A percentile compares a stretch with the other conserved stretches of the same genome.
phyloP scores from a whole-genome alignment of 1,140 invertebrate genomes.

The Aphelenchoides avenae region DNA sequence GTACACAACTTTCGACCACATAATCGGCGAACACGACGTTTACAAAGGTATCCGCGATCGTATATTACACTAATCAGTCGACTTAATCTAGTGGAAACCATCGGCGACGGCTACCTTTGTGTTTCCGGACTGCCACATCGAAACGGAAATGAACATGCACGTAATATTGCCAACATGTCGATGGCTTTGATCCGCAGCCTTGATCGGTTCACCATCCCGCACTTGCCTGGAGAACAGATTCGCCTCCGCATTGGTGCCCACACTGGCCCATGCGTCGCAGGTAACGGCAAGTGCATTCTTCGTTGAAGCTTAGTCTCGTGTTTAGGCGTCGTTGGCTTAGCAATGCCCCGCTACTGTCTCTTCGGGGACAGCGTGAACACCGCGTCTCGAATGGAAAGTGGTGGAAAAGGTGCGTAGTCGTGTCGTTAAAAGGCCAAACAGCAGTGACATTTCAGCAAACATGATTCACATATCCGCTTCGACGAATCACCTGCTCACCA shows the following conservation, averaged over 20 bases:
- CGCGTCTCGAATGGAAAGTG: conserved; percentile 78
- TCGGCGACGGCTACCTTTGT: conserved; percentile 43
- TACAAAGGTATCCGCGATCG: too few species aligned
- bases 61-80: too few species aligned
- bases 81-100: too few species aligned
- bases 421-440: conserved; percentile 64
- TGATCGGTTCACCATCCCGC: conserved; percentile 75
- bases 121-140: conserved; percentile 76
- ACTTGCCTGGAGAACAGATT: conserved; percentile 81
- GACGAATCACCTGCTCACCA: conserved; percentile 42
- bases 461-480: conserved; percentile 50
- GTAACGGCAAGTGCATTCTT: background rate
- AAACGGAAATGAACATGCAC: conserved; percentile 82
- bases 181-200: conserved; percentile 24
- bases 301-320: conserved; percentile 69
- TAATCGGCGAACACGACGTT: conserved; percentile 87
- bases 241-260: conserved; percentile 73
- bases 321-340: conserved; percentile 78
- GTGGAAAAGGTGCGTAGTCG: conserved; percentile 43
- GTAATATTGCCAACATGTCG: conserved; percentile 70
- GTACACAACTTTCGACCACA: conserved; percentile 87
- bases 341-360: conserved; percentile 78
- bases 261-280: conserved; percentile 72
- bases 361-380: conserved; percentile 79
- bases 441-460: conserved; percentile 38